A percentile compares a stretch with the other conserved stretches of the same genome.
Evolutionary conservation across 2,888 invertebrate genomes (phyloP).

Genomic region (Acanthopleura granulata): DNA sequence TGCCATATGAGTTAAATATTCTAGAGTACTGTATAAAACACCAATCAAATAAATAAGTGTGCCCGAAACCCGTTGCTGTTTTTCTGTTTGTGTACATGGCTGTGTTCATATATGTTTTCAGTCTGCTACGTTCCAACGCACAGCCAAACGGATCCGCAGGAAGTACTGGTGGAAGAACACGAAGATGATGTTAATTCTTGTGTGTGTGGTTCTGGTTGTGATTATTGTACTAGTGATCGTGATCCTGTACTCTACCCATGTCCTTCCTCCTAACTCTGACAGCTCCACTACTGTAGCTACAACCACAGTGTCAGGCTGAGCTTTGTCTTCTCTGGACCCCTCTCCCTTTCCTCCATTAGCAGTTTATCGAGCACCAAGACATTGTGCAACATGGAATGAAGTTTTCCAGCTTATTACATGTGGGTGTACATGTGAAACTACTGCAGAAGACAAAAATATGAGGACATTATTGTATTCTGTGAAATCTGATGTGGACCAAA

Average conservation of each 20-base stretch:
- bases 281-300: constrained; percentile 28
- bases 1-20: too few relatives aligned
- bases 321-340: not conserved
- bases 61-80: too few relatives aligned
- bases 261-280: constrained; percentile 44
- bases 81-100: not conserved
- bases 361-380: too few relatives aligned
- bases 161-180: constrained; percentile 69
- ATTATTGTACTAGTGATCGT: constrained; percentile 60
- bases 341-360: too few relatives aligned
- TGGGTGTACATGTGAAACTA: too few relatives aligned
- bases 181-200: constrained; percentile 67
- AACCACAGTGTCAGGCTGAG: constrained; percentile 20
- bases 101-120: constrained; percentile 35
- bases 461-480: too few relatives aligned
- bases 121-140: constrained; percentile 64
- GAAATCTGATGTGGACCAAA: too few relatives aligned
- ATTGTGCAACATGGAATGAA: too few relatives aligned
- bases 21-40: too few relatives aligned
- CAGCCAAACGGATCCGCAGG: constrained; percentile 58
- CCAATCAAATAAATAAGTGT: too few relatives aligned
- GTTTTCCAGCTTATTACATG: too few relatives aligned
- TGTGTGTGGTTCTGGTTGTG: constrained; percentile 52
- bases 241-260: constrained; percentile 61
- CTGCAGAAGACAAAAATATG: too few relatives aligned